These are phyloP conservation scores for Nesometra sesokonis DNA, from an alignment of 35 echinoderm and acorn worm genomes.

Conservation along the genomic window DNA sequence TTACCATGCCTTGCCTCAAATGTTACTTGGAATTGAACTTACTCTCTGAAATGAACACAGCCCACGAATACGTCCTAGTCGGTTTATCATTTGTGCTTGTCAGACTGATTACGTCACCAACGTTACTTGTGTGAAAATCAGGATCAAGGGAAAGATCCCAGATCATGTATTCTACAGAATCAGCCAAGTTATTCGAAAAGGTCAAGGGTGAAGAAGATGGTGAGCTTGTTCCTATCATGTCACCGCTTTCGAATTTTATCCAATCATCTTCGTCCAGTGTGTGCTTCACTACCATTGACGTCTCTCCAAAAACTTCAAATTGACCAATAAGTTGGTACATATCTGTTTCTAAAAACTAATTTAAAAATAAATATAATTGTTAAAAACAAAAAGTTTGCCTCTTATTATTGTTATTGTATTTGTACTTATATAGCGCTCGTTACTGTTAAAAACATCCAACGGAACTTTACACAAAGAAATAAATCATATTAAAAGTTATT, in stretches of 20 bases:
- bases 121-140: not conserved
- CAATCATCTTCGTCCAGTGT: not conserved
- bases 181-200: not conserved
- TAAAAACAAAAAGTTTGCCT: too few species aligned
- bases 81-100: not conserved
- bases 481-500: too few species aligned
- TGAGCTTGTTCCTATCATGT: not conserved
- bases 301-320: not conserved
- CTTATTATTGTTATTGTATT: too few species aligned
- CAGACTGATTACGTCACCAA: not conserved
- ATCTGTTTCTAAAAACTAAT: not conserved
- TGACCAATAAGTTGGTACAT: not conserved
- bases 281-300: not conserved
- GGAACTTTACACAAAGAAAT: too few species aligned
- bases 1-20: too few species aligned
- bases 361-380: not conserved
- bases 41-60: not conserved
- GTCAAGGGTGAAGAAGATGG: not conserved
- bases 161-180: not conserved
- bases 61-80: not conserved
- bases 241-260: not conserved
- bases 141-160: not conserved
- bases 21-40: not conserved
- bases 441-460: too few species aligned
- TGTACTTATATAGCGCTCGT: too few species aligned